Base-by-base conservation (phyloP, 2,797 vertebrate species). In the Serranus cabrilla region DNA sequence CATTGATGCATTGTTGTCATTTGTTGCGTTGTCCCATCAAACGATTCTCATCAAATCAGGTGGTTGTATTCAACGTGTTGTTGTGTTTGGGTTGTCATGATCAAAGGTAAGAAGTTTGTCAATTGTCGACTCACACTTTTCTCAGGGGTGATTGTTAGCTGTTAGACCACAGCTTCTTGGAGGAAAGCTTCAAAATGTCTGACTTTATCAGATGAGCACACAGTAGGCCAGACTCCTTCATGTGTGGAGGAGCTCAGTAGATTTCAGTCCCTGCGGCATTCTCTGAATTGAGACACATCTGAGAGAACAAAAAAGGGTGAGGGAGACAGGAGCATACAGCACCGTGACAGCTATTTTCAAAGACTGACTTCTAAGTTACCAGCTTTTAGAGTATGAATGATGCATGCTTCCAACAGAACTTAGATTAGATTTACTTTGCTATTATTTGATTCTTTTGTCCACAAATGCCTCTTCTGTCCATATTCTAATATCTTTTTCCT, bases 271-370 rank as follows among this genome's bases (percentile, higher is more conserved):
- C 71, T 39, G 49, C 4, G 0, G 55, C 5, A 8, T 61, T 71
- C 42, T 70, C 52, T 37, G 27, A 71, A 43, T 68, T 45, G 27
- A 79, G 42, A 37, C 51, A 42, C 51, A 58, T 43, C 18, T 27
- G 27, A 16, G 20, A 65, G 39, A 50, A 76, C 52, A 37, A 10
- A 16, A 27, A 37, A 55, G 45, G 23, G 27, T 23, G 56, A 62
- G 34, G 37, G 37, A 60, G 45, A 69, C 46, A 62, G 14, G 14
- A 25, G 56, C 50, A 61, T 31, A 2, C 75, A 66, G 46, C 4
- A 61, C 43, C 21, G 20, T 37, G n/a, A 77, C 27, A 37, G 45
- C 66, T 74, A 7, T 55, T 68, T 81, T 69, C 27, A 34, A 34
- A 63, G 42, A 70, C 5, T 16, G 16, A 60, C 59, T 69, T 73